Percentiles rank a stretch among this genome's conserved stretches.
phyloP scores from a whole-genome alignment of 2,888 invertebrate species.

The Gibbula magus region DNA sequence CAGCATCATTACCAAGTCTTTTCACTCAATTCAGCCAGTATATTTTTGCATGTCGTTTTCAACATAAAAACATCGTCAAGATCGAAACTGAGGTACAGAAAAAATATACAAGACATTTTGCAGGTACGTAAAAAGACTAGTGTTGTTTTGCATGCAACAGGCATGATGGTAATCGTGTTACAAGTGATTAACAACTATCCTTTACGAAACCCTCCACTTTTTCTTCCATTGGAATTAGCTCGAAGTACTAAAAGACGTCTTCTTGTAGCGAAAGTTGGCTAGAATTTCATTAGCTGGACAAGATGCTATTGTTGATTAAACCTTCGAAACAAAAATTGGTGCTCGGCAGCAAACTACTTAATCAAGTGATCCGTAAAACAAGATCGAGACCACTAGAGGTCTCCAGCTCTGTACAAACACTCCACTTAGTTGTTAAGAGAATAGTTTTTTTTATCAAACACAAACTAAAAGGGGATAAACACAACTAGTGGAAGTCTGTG shows the following conservation, averaged over 20 bases:
- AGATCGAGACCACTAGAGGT: not conserved
- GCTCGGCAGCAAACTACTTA: not conserved
- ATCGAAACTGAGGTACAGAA: too few relatives aligned
- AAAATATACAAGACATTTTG: too few relatives aligned
- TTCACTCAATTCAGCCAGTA: not conserved
- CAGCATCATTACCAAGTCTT: not conserved
- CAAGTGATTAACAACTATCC: not conserved
- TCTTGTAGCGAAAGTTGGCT: not conserved
- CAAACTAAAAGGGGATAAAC: too few relatives aligned
- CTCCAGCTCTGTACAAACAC: not conserved
- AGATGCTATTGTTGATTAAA: not conserved
- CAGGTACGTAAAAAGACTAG: not conserved
- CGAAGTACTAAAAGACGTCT: not conserved
- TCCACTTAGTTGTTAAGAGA: too few relatives aligned
- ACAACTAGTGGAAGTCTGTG: too few relatives aligned
- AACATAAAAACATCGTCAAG: too few relatives aligned
- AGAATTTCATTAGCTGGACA: not conserved
- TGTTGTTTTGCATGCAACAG: not conserved
- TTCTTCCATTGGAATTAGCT: not conserved
- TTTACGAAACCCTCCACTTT: not conserved
- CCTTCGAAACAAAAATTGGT: not conserved
- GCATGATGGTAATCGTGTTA: not conserved
- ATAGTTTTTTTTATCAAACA: too few relatives aligned
- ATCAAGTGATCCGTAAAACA: not conserved
- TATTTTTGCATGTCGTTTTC: too few relatives aligned